These are phyloP conservation scores for Sylvilagus floridanus DNA, from an alignment of 2,797 vertebrate species.

Conservation along the genomic window DNA sequence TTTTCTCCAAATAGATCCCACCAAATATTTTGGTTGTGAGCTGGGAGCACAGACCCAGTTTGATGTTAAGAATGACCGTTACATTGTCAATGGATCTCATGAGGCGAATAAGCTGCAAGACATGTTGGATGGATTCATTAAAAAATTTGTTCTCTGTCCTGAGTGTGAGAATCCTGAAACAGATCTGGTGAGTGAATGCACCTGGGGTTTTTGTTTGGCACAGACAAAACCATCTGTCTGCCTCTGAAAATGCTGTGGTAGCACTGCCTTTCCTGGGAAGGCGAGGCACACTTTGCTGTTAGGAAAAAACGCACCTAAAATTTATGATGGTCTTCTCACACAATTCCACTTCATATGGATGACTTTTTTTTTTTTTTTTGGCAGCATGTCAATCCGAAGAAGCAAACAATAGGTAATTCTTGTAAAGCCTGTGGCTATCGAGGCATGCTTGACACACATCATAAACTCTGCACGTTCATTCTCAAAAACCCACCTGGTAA, in stretches of 20 bases:
- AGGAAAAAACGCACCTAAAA: neutral
- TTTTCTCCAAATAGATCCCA: conserved; percentile 93
- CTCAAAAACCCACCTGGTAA: conserved; percentile 99
- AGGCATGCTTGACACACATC: conserved; percentile 99
- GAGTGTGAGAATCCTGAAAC: conserved; percentile 99
- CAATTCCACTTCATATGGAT: too few species aligned
- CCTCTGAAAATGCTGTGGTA: neutral
- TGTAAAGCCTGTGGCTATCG: conserved; percentile 99
- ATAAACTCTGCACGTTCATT: conserved; percentile 99
- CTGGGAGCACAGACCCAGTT: conserved; percentile 99
- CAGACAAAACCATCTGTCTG: rapidly evolving
- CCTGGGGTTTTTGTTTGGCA: neutral
- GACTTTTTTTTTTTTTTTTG: conserved; percentile 12
- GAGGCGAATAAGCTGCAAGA: conserved; percentile 99
- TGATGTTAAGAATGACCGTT: conserved; percentile 99
- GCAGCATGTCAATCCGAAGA: conserved; percentile 99
- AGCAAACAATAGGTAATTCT: conserved; percentile 99
- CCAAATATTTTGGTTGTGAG: conserved; percentile 99
- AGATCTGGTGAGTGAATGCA: conserved; percentile 93
- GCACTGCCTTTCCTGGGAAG: neutral
- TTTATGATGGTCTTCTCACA: too few species aligned
- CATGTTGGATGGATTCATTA: conserved; percentile 99
- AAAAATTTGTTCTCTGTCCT: conserved; percentile 99
- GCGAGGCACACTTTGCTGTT: neutral
- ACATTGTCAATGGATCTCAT: conserved; percentile 99